Evolutionary conservation across 2,888 invertebrate genomes (phyloP).

Genomic region (Mechanitis mazaeus): DNA sequence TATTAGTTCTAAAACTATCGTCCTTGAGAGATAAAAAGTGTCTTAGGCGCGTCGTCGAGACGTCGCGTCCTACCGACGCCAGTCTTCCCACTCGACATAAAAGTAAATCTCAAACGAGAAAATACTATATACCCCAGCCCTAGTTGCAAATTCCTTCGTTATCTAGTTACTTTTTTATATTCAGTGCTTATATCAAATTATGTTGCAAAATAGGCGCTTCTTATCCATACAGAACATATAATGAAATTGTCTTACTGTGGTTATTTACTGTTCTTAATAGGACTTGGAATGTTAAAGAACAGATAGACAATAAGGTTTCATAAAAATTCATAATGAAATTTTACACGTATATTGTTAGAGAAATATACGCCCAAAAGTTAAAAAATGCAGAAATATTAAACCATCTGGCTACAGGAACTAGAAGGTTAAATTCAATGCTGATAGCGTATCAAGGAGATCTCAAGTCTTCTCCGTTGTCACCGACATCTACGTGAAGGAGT

Average conservation of each 20-base stretch:
- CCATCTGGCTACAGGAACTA: no score
- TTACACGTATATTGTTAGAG: no score
- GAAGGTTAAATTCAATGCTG: no score
- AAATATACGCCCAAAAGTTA: no score
- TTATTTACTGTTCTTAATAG: no score
- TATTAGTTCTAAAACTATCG: slow-evolving; percentile 20
- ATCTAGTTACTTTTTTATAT: slow-evolving; percentile 18
- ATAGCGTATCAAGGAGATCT: no score
- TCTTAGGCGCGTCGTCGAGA: slow-evolving; percentile 50
- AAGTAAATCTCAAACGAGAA: slow-evolving; percentile 50
- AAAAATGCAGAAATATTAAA: no score
- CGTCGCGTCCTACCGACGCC: slow-evolving; percentile 65
- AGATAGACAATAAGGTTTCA: background rate
- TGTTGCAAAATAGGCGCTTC: slow-evolving; percentile 15
- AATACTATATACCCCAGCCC: slow-evolving; percentile 25
- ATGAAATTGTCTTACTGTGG: no score
- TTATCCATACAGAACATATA: background rate
- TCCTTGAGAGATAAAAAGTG: slow-evolving; percentile 34
- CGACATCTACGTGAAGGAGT: no score
- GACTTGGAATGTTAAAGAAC: no score
- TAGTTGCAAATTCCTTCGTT: slow-evolving; percentile 22
- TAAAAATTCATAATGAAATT: no score
- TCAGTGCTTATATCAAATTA: slow-evolving; percentile 14
- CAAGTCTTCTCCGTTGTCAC: no score
- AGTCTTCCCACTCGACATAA: slow-evolving; percentile 62